Percentiles rank a stretch among this genome's conserved stretches.
Conservation (phyloP, 2,888 invertebrate species). For the Eumacrocentrus americanus region DNA sequence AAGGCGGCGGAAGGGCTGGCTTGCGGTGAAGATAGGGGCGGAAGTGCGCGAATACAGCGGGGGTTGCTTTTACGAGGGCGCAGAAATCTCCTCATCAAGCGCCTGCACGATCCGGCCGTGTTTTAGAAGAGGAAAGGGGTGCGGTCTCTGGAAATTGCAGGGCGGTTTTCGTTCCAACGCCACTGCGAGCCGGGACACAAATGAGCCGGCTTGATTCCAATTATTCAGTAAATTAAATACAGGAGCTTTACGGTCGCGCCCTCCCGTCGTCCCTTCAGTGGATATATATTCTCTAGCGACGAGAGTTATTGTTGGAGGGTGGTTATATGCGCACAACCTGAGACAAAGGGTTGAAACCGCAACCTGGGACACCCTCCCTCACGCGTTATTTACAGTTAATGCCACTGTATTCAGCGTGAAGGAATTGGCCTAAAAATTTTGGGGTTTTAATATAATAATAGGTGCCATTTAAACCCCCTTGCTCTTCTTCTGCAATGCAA, state of each 20-base stretch:
- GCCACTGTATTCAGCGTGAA: too few species aligned
- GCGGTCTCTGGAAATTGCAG: slow-evolving; percentile 43
- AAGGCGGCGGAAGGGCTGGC: slow-evolving; percentile 24
- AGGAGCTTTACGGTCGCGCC: slow-evolving; percentile 33
- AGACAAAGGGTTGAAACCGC: slow-evolving; percentile 49
- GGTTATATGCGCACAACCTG: slow-evolving; percentile 27
- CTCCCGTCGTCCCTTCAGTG: slow-evolving; percentile 11
- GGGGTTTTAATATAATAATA: too few species aligned
- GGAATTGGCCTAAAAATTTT: too few species aligned
- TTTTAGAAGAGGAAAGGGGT: slow-evolving; percentile 27
- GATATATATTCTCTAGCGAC: slow-evolving; percentile 28
- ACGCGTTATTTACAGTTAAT: background rate
- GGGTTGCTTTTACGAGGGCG: slow-evolving; percentile 55
- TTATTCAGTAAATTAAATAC: slow-evolving; percentile 62
- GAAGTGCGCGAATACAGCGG: slow-evolving; percentile 27
- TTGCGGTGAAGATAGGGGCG: slow-evolving; percentile 24
- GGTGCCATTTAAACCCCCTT: too few species aligned
- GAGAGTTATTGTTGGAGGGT: slow-evolving; percentile 48
- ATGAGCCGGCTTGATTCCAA: slow-evolving; percentile 61
- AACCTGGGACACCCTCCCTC: slow-evolving; percentile 6
- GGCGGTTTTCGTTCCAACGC: slow-evolving; percentile 26
- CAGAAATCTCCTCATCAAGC: slow-evolving; percentile 61
- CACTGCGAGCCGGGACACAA: slow-evolving; percentile 47
- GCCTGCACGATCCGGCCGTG: slow-evolving; percentile 49
- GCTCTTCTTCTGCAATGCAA: too few species aligned